Evolutionary conservation across 2,797 vertebrate species (phyloP).

Genomic region (Enteromius thamalakanensis): DNA sequence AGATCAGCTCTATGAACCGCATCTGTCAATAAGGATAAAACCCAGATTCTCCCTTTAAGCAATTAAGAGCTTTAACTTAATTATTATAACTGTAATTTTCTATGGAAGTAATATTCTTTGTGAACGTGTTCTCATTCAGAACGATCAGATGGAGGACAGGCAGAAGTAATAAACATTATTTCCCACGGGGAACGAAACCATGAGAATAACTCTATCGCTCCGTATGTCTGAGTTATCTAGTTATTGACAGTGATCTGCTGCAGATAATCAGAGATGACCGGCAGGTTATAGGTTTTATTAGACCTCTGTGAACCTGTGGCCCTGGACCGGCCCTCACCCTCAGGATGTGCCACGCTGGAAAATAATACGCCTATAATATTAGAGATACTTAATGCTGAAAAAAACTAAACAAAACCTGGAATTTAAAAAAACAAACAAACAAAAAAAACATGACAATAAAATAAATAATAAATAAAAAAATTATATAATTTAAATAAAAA

Average conservation of each 20-base stretch:
- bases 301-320: conserved; percentile 36
- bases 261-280: conserved; percentile 36
- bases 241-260: conserved; percentile 40
- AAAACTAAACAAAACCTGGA: background rate
- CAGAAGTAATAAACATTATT: conserved; percentile 43
- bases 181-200: conserved; percentile 33
- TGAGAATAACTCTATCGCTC: conserved; percentile 29
- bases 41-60: background rate
- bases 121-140: background rate
- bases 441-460: background rate
- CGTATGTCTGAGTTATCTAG: conserved; percentile 15
- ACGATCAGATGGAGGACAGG: background rate
- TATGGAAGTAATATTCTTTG: background rate
- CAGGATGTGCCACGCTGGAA: conserved; percentile 8
- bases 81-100: background rate
- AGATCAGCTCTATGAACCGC: background rate
- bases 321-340: conserved; percentile 5
- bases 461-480: too few species aligned
- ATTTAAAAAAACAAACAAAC: too few species aligned
- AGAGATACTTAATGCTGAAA: background rate
- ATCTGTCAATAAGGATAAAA: background rate
- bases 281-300: conserved; percentile 38
- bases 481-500: too few species aligned
- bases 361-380: background rate
- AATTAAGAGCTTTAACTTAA: background rate